Percentiles rank a stretch among this genome's conserved stretches.
Evolutionary conservation across 1,140 invertebrate species (phyloP).

Genomic region (Goniozus legneri): DNA sequence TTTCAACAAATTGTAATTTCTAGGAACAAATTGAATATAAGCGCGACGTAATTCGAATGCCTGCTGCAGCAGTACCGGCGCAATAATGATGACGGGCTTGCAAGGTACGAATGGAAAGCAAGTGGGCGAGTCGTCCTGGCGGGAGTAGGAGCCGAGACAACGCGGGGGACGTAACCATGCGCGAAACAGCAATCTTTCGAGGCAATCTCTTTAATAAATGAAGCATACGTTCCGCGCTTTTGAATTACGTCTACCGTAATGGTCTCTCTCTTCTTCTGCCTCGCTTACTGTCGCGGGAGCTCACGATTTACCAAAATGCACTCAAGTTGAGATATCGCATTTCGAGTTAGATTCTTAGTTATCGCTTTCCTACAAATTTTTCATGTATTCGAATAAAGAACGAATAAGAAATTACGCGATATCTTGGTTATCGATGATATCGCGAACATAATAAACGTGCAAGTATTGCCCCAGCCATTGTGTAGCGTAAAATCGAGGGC

Average conservation of each 20-base stretch:
- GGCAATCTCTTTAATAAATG: conserved; percentile 49
- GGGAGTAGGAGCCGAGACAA: conserved; percentile 26
- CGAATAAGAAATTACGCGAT: too few species aligned
- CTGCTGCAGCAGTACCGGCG: conserved; percentile 42
- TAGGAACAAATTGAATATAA: conserved; percentile 52
- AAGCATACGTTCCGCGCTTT: conserved; percentile 44
- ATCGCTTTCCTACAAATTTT: too few species aligned
- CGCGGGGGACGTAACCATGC: conserved; percentile 39
- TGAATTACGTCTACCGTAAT: conserved; percentile 45
- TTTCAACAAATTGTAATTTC: conserved; percentile 49
- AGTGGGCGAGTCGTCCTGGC: conserved; percentile 24
- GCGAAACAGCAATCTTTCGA: conserved; percentile 48
- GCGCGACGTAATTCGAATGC: conserved; percentile 48
- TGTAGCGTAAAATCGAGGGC: too few species aligned
- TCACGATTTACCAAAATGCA: too few species aligned
- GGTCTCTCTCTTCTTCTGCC: conserved; percentile 17
- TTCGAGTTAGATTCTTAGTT: too few species aligned
- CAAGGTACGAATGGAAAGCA: conserved; percentile 21
- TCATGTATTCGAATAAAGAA: too few species aligned
- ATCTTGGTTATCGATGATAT: too few species aligned
- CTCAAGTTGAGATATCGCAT: too few species aligned
- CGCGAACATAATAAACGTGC: too few species aligned
- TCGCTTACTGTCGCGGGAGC: conserved; percentile 1
- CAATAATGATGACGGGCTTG: conserved; percentile 42
- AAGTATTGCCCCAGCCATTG: too few species aligned